Evolutionary conservation across 1,140 invertebrate genomes (phyloP), one percentile per base, ranked within the genome.

Genomic region (Zaprionus ornatus): DNA sequence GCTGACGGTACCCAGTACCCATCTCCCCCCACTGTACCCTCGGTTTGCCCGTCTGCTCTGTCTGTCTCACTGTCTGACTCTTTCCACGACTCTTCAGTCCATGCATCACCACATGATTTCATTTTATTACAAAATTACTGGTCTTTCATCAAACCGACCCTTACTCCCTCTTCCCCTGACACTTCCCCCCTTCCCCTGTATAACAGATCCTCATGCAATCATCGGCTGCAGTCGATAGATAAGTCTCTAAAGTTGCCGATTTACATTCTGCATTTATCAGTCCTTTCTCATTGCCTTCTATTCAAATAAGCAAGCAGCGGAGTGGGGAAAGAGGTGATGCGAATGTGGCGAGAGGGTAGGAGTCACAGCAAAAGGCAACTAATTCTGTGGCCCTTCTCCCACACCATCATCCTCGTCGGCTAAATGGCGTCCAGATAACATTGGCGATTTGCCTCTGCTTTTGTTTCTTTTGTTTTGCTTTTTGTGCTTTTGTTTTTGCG

Each of bases 121-220:
- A 64, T 69, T 88, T 77, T 86, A 88, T 88, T 87, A 78, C 77
- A 70, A 83, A 88, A 86, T 86, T 86, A 87, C 77, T 69, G 68
- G 78, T 76, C 81, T 78, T 80, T 65, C 64, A 25, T 82, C 78
- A 70, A 74, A 4, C 4, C 19, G n/a, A n/a, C 50, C 21, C 3
- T 19, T 15, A 19, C 50, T 17, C 1, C 4, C 13, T 10, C n/a
- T n/a, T 17, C 6, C n/a, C 1, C 35, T 37, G n/a, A n/a, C n/a
- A n/a, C n/a, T n/a, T n/a, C 2, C 7, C 40, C n/a, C 40, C 40
- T 7, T 6, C n/a, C 10, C 9, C 1, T 9, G 7, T 29, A 29
- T 29, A 29, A 0, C 27, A 29, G 40, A 42, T 17, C 23, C 17
- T 0, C 19, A 17, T 45, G 40, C 29, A 35, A 50, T 52, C 62